These are phyloP conservation scores for Sigmodon hispidus DNA, from an alignment of 2,113 vertebrate genomes.

Conservation along the genomic window DNA sequence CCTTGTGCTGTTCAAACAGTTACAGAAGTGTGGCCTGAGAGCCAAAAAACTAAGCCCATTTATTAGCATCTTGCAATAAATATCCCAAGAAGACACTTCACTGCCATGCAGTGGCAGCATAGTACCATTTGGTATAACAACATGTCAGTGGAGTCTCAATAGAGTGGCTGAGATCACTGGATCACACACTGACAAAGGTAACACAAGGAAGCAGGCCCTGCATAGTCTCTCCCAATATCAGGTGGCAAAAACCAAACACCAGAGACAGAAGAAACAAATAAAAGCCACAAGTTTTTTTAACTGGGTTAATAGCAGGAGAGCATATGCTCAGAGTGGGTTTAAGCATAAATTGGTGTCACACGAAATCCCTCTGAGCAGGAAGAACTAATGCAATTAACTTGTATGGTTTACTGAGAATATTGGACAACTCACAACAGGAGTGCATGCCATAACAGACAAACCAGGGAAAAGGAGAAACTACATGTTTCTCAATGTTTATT, in stretches of 20 bases:
- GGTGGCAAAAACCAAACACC: neutral
- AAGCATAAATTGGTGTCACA: neutral
- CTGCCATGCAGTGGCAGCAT: neutral
- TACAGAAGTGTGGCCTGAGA: neutral
- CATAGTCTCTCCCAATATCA: neutral
- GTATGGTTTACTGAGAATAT: neutral
- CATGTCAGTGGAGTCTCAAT: neutral
- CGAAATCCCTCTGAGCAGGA: neutral
- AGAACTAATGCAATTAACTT: neutral
- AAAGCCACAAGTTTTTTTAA: too few relatives aligned
- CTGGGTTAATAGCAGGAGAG: neutral
- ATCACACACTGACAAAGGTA: neutral
- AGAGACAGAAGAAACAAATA: neutral
- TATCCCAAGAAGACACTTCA: neutral
- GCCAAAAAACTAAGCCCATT: neutral
- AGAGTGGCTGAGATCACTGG: neutral
- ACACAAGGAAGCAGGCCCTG: neutral
- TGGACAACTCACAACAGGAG: neutral
- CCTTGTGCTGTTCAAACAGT: neutral
- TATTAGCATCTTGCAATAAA: neutral
- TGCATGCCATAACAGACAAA: neutral
- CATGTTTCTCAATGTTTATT: neutral
- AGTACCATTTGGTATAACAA: neutral
- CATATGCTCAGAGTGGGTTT: neutral
- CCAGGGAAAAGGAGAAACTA: neutral